Evolutionary conservation across 2,113 vertebrate species (phyloP).

Genomic region (Chelonoidis abingdonii): DNA sequence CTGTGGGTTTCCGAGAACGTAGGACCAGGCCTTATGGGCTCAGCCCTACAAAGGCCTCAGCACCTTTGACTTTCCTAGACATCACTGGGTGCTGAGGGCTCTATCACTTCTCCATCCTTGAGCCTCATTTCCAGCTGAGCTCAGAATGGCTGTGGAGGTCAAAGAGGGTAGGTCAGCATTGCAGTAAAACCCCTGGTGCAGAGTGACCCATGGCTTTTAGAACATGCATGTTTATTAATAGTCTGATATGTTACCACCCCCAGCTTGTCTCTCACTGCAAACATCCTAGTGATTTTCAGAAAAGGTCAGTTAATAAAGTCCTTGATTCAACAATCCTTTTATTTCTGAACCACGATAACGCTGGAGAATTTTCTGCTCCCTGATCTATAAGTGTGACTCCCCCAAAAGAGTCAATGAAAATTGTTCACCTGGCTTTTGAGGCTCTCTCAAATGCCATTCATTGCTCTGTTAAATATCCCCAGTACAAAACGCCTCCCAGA

Average conservation of each 20-base stretch:
- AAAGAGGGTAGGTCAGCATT: background rate
- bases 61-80: background rate
- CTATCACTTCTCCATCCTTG: background rate
- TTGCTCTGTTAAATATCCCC: background rate
- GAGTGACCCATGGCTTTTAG: background rate
- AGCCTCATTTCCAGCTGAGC: background rate
- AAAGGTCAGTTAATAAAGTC: background rate
- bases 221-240: background rate
- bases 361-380: background rate
- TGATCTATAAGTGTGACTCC: background rate
- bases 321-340: background rate
- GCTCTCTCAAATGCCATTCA: background rate
- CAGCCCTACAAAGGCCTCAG: background rate
- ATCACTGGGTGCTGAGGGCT: background rate
- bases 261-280: background rate
- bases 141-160: background rate
- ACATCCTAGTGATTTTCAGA: background rate
- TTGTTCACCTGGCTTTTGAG: fast-evolving
- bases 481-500: fast-evolving
- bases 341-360: background rate
- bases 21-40: background rate
- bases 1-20: background rate
- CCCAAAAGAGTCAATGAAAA: fast-evolving
- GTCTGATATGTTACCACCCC: too few relatives aligned
- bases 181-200: background rate